Conservation (phyloP, 2,888 invertebrate species). For the Smittia aterrima region DNA sequence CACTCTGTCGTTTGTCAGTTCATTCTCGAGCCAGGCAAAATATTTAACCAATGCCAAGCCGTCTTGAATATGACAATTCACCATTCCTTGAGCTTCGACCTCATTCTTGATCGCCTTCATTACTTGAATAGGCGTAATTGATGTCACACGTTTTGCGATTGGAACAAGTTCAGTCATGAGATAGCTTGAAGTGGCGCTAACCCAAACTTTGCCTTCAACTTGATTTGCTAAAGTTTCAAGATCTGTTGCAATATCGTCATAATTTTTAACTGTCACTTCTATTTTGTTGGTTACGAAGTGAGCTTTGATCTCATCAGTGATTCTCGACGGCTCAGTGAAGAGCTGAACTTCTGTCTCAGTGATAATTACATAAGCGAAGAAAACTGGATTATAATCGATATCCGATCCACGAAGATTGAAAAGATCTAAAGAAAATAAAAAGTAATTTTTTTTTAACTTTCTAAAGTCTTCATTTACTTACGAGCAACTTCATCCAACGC, state of each 20-base stretch:
- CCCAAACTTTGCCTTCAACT: slow-evolving; percentile 58
- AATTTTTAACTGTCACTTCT: slow-evolving; percentile 56
- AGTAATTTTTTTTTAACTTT: too few relatives aligned
- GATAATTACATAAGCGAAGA: slow-evolving; percentile 72
- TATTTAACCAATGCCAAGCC: slow-evolving; percentile 84
- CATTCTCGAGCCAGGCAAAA: slow-evolving; percentile 81
- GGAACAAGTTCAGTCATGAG: slow-evolving; percentile 53
- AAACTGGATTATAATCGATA: slow-evolving; percentile 88
- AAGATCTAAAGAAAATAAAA: slow-evolving; percentile 60
- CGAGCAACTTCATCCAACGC: slow-evolving; percentile 90
- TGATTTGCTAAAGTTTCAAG: slow-evolving; percentile 51
- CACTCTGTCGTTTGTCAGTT: slow-evolving; percentile 57
- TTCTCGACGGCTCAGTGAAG: slow-evolving; percentile 62
- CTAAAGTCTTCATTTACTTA: slow-evolving; percentile 51
- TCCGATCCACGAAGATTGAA: slow-evolving; percentile 90
- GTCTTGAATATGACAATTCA: slow-evolving; percentile 79
- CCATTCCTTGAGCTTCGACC: slow-evolving; percentile 77
- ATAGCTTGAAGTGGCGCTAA: slow-evolving; percentile 59
- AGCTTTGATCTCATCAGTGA: slow-evolving; percentile 57
- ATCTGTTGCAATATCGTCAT: slow-evolving; percentile 57
- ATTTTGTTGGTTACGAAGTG: slow-evolving; percentile 62
- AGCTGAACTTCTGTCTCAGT: slow-evolving; percentile 59
- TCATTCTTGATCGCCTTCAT: slow-evolving; percentile 88
- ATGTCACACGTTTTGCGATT: slow-evolving; percentile 47
- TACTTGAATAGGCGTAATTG: slow-evolving; percentile 72